phyloP scores from a whole-genome alignment of 1,140 invertebrate genomes.

The Carposina sasakii region DNA sequence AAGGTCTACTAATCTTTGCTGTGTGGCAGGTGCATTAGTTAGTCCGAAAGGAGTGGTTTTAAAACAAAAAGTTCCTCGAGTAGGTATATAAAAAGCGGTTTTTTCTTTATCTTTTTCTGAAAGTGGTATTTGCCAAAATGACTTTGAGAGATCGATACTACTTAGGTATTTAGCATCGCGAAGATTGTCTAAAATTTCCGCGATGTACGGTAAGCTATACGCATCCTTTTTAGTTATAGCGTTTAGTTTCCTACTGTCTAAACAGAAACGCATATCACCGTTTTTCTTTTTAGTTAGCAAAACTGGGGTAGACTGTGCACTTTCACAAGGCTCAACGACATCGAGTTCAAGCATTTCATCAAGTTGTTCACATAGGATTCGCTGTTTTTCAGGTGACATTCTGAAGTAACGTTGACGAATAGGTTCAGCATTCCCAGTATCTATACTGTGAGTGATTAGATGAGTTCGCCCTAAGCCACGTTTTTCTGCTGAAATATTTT shows the following conservation, averaged over 20 bases:
- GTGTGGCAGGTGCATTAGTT: conserved; percentile 16
- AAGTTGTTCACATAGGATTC: conserved; percentile 2
- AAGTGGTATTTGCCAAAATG: conserved; percentile 6
- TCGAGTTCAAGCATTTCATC: conserved; percentile 9
- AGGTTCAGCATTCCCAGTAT: conserved; percentile 9
- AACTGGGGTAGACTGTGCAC: conserved; percentile 10
- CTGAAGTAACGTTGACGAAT: conserved; percentile 7
- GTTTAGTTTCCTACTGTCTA: conserved; percentile 13
- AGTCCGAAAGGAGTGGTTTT: conserved; percentile 16
- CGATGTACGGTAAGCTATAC: conserved; percentile 4
- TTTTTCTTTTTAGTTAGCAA: conserved; percentile 12
- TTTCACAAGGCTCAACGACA: conserved; percentile 10
- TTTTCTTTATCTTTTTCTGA: conserved; percentile 2
- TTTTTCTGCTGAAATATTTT: neutral
- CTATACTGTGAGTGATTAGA: conserved; percentile 10
- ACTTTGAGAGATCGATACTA: neutral
- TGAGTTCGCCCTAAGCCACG: conserved; percentile 6
- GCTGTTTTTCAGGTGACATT: conserved; percentile 3
- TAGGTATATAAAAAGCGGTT: conserved; percentile 12
- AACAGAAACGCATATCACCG: conserved; percentile 9
- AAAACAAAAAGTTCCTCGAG: neutral
- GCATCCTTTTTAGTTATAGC: conserved; percentile 8
- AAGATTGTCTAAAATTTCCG: conserved; percentile 7
- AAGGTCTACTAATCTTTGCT: conserved; percentile 17
- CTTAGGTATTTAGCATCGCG: conserved; percentile 8